phyloP scores from a whole-genome alignment of 2,888 invertebrate genomes.

The Pelosia muscerda region DNA sequence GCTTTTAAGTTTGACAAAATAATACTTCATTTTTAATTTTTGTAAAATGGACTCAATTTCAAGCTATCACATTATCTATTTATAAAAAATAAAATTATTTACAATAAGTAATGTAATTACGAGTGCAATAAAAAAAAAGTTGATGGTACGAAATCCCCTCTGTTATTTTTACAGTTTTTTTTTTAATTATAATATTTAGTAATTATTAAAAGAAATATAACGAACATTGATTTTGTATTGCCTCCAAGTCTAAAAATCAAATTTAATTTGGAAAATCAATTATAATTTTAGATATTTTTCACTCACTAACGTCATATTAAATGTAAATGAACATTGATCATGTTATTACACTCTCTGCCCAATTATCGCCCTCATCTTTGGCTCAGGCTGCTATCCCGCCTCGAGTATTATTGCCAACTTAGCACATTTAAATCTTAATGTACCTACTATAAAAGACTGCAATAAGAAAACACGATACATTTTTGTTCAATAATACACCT shows the following conservation, averaged over 20 bases:
- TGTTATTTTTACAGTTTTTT: too few relatives aligned
- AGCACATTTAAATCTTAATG: neutral
- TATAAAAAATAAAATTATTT: too few relatives aligned
- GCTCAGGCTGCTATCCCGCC: neutral
- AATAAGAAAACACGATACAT: neutral
- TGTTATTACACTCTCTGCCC: constrained; percentile 1
- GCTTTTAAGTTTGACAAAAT: too few relatives aligned
- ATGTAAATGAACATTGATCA: neutral
- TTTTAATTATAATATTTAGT: too few relatives aligned
- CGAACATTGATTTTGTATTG: neutral
- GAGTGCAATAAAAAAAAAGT: too few relatives aligned
- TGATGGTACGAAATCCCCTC: too few relatives aligned
- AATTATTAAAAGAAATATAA: too few relatives aligned
- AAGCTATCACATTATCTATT: too few relatives aligned
- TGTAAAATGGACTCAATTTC: too few relatives aligned
- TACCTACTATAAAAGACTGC: neutral
- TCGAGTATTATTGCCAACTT: neutral
- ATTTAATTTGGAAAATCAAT: neutral
- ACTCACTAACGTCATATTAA: neutral
- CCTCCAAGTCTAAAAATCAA: neutral
- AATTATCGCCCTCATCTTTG: neutral
- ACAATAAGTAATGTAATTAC: too few relatives aligned
- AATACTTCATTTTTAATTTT: too few relatives aligned
- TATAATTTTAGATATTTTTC: neutral
- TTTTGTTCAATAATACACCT: too few relatives aligned